A percentile compares a stretch with the other conserved stretches of the same genome.
These are phyloP conservation scores for Sminthurinus signatus DNA, from an alignment of 1,140 invertebrate species.

Conservation along the genomic window DNA sequence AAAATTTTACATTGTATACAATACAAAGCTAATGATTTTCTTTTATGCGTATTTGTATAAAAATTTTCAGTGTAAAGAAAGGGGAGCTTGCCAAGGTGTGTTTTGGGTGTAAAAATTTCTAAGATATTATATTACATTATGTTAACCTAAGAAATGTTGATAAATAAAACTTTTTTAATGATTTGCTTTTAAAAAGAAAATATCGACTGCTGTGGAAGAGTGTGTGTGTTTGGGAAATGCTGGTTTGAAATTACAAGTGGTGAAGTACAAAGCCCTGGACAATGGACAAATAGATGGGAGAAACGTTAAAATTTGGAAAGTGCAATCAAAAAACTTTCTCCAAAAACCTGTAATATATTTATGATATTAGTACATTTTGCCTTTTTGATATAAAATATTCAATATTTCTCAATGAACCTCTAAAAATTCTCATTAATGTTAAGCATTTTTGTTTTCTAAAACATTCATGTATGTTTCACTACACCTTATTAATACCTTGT, in stretches of 20 bases:
- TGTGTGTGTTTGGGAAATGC: slow-evolving; percentile 16
- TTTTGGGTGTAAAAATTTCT: too few relatives aligned
- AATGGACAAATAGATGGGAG: not conserved
- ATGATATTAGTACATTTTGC: not conserved
- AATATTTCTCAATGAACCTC: not conserved
- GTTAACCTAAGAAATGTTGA: too few relatives aligned
- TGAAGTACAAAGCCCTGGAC: not conserved
- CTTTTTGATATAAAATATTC: not conserved
- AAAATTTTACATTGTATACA: too few relatives aligned
- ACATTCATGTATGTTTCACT: too few relatives aligned
- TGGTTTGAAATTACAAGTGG: not conserved
- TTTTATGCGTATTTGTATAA: too few relatives aligned
- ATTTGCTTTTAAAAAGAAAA: too few relatives aligned
- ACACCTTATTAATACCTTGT: too few relatives aligned
- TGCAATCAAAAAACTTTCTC: not conserved
- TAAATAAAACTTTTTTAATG: too few relatives aligned
- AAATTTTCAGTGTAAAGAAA: slow-evolving; percentile 3
- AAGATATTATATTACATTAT: too few relatives aligned
- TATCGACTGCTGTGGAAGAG: slow-evolving; percentile 12
- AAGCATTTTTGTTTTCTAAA: too few relatives aligned
- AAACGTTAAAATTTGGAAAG: not conserved
- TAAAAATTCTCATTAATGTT: not conserved
- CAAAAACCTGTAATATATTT: not conserved
- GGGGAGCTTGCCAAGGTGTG: not conserved
- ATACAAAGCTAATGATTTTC: too few relatives aligned